phyloP scores from a whole-genome alignment of 2,113 vertebrate species.

The zebrafish (Danio rerio) region GRCz12tu NC_133192.1:34657001-34657500 shows the following conservation, averaged over 20 bases:
- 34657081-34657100: no score
- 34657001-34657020: no score
- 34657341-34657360: slow-evolving; percentile 36
- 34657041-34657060: no score
- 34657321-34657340: slow-evolving; percentile 15
- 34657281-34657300: slow-evolving; percentile 17
- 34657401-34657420: slow-evolving; percentile 57
- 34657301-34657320: slow-evolving; percentile 31
- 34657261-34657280: slow-evolving; percentile 17
- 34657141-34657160: no score
- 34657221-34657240: neutral
- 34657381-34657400: slow-evolving; percentile 55
- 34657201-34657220: slow-evolving; percentile 12
- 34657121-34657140: no score
- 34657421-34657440: slow-evolving; percentile 40
- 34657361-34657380: slow-evolving; percentile 50
- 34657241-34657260: slow-evolving; percentile 37
- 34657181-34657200: neutral
- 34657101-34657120: no score
- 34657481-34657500: neutral
- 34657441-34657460: slow-evolving; percentile 40
- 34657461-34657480: slow-evolving; percentile 26
- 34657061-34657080: no score
- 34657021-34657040: no score
- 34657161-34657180: neutral